phyloP scores from a whole-genome alignment of 1,140 invertebrate species.

The Brachystomella parvula region DNA sequence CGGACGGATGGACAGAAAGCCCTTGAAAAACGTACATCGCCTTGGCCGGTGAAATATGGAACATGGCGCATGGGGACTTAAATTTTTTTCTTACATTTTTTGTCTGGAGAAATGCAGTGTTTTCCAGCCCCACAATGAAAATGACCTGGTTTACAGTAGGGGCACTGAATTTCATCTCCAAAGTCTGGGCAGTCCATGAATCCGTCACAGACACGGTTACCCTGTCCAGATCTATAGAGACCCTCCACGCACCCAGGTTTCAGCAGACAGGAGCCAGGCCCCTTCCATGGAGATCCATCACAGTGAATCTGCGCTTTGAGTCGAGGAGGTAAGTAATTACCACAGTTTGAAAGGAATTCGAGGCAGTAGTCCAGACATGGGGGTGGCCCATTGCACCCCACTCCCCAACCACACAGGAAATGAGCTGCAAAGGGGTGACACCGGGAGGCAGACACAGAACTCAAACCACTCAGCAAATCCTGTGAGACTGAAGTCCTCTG shows the following conservation, averaged over 20 bases:
- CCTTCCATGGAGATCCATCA: conserved; percentile 56
- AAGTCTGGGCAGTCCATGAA: conserved; percentile 41
- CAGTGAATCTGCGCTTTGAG: conserved; percentile 67
- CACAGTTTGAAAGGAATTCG: conserved; percentile 74
- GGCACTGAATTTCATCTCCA: conserved; percentile 34
- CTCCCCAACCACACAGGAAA: conserved; percentile 35
- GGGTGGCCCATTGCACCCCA: conserved; percentile 25
- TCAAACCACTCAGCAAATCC: conserved; percentile 16
- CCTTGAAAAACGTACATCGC: no score
- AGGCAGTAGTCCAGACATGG: conserved; percentile 77
- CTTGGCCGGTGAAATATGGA: no score
- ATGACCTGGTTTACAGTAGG: conserved; percentile 60
- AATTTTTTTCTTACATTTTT: conserved; percentile 64
- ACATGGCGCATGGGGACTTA: no score
- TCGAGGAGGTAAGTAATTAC: conserved; percentile 58
- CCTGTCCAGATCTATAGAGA: conserved; percentile 60
- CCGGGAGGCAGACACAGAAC: conserved; percentile 29
- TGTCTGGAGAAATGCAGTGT: conserved; percentile 59
- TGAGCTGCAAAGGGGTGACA: conserved; percentile 38
- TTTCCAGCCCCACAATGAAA: conserved; percentile 69
- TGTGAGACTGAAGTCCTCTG: no score
- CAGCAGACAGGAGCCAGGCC: conserved; percentile 59
- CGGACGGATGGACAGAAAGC: no score
- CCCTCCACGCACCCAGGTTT: conserved; percentile 67
- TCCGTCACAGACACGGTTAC: conserved; percentile 71